Base-by-base conservation (phyloP, 2,888 invertebrate genomes). In the Netelia virgata region DNA sequence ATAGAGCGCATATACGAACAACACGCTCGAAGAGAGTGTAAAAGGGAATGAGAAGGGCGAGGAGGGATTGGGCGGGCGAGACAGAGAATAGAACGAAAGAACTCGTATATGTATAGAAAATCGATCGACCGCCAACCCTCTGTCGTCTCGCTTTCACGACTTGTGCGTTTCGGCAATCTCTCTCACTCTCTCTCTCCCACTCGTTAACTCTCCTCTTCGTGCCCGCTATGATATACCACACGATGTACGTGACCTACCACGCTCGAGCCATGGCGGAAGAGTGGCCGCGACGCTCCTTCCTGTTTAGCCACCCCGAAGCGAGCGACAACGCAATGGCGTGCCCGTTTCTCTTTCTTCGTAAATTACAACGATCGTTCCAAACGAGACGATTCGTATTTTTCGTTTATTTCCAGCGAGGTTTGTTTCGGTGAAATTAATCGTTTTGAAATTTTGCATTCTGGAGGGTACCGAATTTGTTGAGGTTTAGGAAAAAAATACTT, bases 161-260 rank as follows among this genome's bases (percentile, higher is more conserved):
- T 57, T 18, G 64, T 57, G 23, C 47, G 14, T 47, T 64, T 57
- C 57, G 14, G 10, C 57, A 41, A 53, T 74, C 74, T 23, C 64
- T 20, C 70, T 68, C 59, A 28, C 75, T 64, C 70, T 68, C 59
- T 41, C 75, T 64, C 80, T 10, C 66, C 57, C 18, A 55, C 36
- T 63, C 41, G 1, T 43, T 3, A 2, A n/a, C 9, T 36, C 64
- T 64, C 41, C 2, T 43, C 64, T 64, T 16, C 64, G 57, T 57
- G 36, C 9, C 64, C 43, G 36, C 79, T n/a, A 81, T 74, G 10
- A 18, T 57, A 18, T 57, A 57, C 20, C 57, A 57, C 18, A 57
- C 10, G 57, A 57, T 18, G 87, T 86, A 87, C 87, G 87, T 87
- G 87, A 87, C 87, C 85, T 86, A 86, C 84, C 86, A 87, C 75